A percentile compares a stretch with the other conserved stretches of the same genome.
These are phyloP conservation scores for Protobothrops mucrosquamatus DNA, from an alignment of 2,113 vertebrate genomes.

Conservation along the genomic window DNA sequence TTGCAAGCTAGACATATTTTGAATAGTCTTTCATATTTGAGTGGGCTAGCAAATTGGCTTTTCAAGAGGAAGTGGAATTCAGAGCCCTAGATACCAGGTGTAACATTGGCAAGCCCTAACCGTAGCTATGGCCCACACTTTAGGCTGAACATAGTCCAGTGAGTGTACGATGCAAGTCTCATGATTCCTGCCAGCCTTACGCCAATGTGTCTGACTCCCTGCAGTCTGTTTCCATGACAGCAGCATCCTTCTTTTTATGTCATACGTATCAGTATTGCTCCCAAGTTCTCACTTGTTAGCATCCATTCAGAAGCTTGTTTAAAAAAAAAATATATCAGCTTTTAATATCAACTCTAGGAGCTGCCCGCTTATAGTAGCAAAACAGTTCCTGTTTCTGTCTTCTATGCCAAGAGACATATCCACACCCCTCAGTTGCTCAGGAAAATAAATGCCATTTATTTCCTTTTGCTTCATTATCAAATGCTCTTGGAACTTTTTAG, in stretches of 20 bases:
- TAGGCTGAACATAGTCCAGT: not conserved
- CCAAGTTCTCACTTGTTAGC: not conserved
- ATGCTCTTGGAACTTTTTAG: not conserved
- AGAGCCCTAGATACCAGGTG: not conserved
- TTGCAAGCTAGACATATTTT: not conserved
- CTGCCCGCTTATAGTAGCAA: not conserved
- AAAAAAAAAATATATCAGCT: not conserved
- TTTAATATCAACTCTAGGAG: not conserved
- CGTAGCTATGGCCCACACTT: not conserved
- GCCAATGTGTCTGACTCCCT: not conserved
- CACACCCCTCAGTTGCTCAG: not conserved
- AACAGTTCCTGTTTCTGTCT: not conserved
- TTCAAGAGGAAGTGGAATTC: not conserved
- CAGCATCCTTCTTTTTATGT: conserved; percentile 20
- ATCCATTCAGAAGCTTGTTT: conserved; percentile 3
- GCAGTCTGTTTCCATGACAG: conserved; percentile 29
- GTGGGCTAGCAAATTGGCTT: not conserved
- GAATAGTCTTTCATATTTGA: not conserved
- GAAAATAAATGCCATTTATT: not conserved
- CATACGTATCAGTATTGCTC: not conserved
- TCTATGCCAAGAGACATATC: not conserved
- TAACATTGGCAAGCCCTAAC: not conserved
- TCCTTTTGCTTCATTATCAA: not conserved
- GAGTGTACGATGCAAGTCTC: not conserved
- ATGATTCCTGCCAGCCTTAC: not conserved